Evolutionary conservation across 2,797 vertebrate genomes (phyloP), one percentile per base, ranked within the genome.

Genomic region (Hapalemur alaotrensis): DNA sequence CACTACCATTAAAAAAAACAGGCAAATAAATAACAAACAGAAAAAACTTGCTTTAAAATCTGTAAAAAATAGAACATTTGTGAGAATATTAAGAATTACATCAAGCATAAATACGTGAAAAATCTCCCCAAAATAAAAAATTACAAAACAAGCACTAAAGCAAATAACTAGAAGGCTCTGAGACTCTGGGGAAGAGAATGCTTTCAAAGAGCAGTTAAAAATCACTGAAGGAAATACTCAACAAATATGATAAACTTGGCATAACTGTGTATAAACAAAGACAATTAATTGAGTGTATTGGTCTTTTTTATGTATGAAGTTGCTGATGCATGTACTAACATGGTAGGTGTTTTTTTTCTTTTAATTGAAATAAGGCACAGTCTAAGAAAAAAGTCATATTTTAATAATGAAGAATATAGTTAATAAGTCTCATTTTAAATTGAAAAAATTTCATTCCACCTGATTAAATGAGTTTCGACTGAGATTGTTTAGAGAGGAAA

Each of bases 401-500:
- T 93, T 86, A 90, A 76, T 76, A 90, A 73, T 70, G 28, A 82
- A 85, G 22, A 35, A n/a, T 78, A 54, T 20, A 22, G 50, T 57
- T 78, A 80, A 59, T 83, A 79, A 61, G 30, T 4, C n/a, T 91
- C 23, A 87, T 46, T 69, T 88, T 88, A 78, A 95, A 48, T 18
- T 52, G 54, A 91, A 95, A 91, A 85, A 43, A 54, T 30, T 7
- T 72, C 70, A 93, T 79, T 91, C 22, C 15, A 70, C 46, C 59
- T 82, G 41, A 90, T 81, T 84, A 63, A 96, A 59, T 20, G 69
- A 85, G 32, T 79, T 88, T 94, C 0, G 0, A 28, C 15, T 86
- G 22, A 48, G 18, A 41, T 41, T 92, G 20, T 59, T 93, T 59
- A 80, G 5, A 65, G 35, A 95, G n/a, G 35, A 97, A 96, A 84